Conservation (phyloP, 2,888 invertebrate species). For the Choreutis nemorana region DNA sequence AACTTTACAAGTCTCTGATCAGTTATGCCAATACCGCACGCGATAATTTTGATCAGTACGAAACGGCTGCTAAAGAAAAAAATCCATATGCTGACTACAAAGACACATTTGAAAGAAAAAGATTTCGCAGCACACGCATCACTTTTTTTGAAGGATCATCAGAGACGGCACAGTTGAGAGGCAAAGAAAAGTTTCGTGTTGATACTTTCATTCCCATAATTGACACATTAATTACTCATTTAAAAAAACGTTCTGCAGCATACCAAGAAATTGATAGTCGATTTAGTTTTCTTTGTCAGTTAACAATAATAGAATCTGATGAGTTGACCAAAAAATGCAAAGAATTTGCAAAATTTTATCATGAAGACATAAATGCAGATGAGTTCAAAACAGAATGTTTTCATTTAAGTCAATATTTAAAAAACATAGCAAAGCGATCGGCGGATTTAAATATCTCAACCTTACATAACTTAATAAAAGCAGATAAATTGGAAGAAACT, state of each 20-base stretch:
- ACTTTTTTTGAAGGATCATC: neutral
- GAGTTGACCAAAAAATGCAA: slow-evolving; percentile 3
- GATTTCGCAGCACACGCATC: too few relatives aligned
- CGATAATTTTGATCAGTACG: neutral
- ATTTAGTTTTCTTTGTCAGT: neutral
- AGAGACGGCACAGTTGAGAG: neutral
- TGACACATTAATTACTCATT: slow-evolving; percentile 6
- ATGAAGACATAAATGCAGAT: slow-evolving; percentile 2
- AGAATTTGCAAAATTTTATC: slow-evolving; percentile 2
- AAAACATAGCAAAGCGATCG: slow-evolving; percentile 4
- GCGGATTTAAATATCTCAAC: too few relatives aligned
- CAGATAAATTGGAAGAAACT: slow-evolving; percentile 6
- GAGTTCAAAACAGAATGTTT: slow-evolving; percentile 6
- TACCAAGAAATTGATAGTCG: slow-evolving; percentile 10
- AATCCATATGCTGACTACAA: neutral
- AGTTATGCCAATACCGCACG: neutral
- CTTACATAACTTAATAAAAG: slow-evolving; percentile 6
- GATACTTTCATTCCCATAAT: neutral
- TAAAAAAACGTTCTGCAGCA: slow-evolving; percentile 8
- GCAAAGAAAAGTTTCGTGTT: neutral
- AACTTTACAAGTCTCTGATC: neutral
- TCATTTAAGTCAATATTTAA: slow-evolving; percentile 5
- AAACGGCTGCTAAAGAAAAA: neutral
- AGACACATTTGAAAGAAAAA: neutral
- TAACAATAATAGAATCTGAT: slow-evolving; percentile 1